Evolutionary conservation across 2,797 vertebrate genomes (phyloP), one percentile per base, ranked within the genome.

Genomic region (Halcyon badia): DNA sequence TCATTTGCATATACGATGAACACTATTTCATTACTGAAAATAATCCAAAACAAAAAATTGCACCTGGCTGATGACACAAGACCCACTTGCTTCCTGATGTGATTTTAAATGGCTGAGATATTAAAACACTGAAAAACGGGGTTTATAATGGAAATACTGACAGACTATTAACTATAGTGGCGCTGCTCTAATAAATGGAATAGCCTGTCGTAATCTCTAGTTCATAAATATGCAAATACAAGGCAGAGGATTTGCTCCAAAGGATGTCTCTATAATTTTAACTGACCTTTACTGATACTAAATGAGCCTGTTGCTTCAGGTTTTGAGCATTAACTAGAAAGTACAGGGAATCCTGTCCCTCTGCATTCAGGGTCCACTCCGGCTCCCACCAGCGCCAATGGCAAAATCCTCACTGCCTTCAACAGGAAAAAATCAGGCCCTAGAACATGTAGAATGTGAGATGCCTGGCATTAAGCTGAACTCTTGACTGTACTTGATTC

Each of bases 171-270:
- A 98, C 97, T 98, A 98, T 97, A 98, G 98, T 58, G 76, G 97
- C 85, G 42, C 97, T 98, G 89, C 97, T 97, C 97, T 98, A 98
- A 98, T 98, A 98, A 98, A 98, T 98, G 98, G 97, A 98, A 98
- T 97, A 97, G 98, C 97, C 97, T 97, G 97, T 98, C 91, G 76
- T 98, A 98, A 98, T 98, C 98, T 98, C 97, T 98, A 98, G 97
- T 98, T 98, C 98, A 98, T 98, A 98, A 98, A 98, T 98, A 98
- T 98, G 98, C 98, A 98, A 98, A 98, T 98, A 98, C 90, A 97
- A 98, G 98, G 94, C 97, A 97, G 95, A 97, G 95, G 98, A 98
- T 98, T 98, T 98, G 98, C 98, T 98, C 98, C 98, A 98, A 98
- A 98, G 98, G 97, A 98, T 98, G 98, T 98, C 98, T 98, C 97